These are phyloP conservation scores for Agapostemon virescens DNA, from an alignment of 2,888 invertebrate species.

Conservation along the genomic window DNA sequence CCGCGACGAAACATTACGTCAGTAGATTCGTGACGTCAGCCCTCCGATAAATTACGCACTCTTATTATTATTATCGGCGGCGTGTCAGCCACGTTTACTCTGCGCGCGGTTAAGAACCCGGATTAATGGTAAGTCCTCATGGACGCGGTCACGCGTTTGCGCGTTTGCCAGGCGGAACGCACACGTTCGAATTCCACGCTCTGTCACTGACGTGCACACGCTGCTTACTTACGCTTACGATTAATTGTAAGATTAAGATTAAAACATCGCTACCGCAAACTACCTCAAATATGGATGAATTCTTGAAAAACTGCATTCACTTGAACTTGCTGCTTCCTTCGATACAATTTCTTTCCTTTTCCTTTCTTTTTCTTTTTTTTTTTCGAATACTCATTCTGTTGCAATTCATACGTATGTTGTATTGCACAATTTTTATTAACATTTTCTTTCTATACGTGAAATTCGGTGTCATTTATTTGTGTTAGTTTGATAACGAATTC, in stretches of 20 bases:
- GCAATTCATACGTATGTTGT: neutral
- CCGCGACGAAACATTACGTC: conserved; percentile 62
- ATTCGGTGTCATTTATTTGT: neutral
- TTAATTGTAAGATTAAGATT: too few relatives aligned
- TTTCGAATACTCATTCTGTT: neutral
- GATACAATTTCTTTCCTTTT: neutral
- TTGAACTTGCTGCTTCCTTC: conserved; percentile 10
- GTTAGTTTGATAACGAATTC: neutral
- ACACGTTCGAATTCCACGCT: conserved; percentile 59
- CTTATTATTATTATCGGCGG: conserved; percentile 59
- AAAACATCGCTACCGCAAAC: conserved; percentile 46
- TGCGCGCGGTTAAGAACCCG: conserved; percentile 67
- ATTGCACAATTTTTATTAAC: neutral
- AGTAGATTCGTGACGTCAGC: conserved; percentile 58
- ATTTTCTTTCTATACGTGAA: neutral
- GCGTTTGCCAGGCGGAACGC: conserved; percentile 61
- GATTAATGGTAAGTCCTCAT: conserved; percentile 72
- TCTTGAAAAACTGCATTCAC: conserved; percentile 20
- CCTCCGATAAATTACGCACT: conserved; percentile 64
- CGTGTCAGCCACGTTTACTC: conserved; percentile 62
- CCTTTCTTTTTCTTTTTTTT: neutral
- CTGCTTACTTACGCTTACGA: conserved; percentile 21
- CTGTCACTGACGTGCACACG: conserved; percentile 50
- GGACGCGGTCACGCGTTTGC: conserved; percentile 68
- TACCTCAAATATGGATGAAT: conserved; percentile 41